Evolutionary conservation across 2,888 invertebrate genomes (phyloP).

Genomic region (Drosophila paranaensis): DNA sequence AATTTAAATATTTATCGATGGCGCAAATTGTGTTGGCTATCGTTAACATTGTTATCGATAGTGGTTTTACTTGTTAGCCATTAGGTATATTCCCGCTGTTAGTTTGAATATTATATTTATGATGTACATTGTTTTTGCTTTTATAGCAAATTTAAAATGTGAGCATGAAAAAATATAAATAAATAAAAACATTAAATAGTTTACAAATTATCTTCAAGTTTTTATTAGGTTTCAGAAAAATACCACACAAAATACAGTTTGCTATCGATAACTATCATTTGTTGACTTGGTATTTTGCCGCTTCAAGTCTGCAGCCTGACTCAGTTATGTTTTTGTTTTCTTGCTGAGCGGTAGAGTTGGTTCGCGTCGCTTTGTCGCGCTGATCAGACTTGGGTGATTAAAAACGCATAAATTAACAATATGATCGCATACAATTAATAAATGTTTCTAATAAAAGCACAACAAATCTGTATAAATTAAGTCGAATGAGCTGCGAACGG

Average conservation of each 20-base stretch:
- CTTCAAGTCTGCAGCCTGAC: constrained; percentile 27
- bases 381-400: constrained; percentile 10
- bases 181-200: too few relatives aligned
- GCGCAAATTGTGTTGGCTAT: neutral
- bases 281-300: constrained; percentile 8
- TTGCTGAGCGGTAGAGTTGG: constrained; percentile 13
- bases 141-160: too few relatives aligned
- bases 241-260: constrained; percentile 1
- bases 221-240: neutral
- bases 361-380: constrained; percentile 36
- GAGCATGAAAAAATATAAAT: too few relatives aligned
- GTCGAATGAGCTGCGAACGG: neutral
- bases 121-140: too few relatives aligned
- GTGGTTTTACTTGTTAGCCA: neutral
- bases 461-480: constrained; percentile 2
- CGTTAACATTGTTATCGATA: neutral
- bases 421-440: constrained; percentile 31
- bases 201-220: neutral
- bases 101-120: too few relatives aligned
- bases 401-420: constrained; percentile 35
- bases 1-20: constrained; percentile 24
- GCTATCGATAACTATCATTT: constrained; percentile 1
- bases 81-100: neutral
- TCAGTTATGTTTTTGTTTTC: constrained; percentile 69
- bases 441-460: constrained; percentile 19